Conservation (phyloP, 2,797 vertebrate genomes). For the Gymnoscopelus microlampas region DNA sequence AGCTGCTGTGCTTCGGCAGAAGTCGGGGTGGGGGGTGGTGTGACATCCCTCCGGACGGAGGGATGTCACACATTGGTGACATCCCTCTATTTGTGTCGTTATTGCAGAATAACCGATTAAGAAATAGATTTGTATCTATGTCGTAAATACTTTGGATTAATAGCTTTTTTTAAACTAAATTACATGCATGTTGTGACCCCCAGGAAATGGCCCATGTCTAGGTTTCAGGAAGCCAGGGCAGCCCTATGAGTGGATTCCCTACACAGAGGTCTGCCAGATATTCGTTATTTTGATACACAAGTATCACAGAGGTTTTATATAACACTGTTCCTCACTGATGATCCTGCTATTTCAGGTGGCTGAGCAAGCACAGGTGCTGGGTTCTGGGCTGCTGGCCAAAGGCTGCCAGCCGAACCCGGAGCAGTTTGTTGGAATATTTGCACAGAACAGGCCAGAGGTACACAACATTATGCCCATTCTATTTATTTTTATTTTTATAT, state of each 20-base stretch:
- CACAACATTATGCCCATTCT: not conserved
- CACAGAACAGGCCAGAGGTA: constrained; percentile 86
- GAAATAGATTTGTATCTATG: too few species aligned
- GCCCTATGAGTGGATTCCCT: constrained; percentile 85
- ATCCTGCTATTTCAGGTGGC: constrained; percentile 70
- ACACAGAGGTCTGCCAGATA: constrained; percentile 73
- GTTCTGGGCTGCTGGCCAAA: constrained; percentile 81
- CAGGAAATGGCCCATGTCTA: constrained; percentile 80
- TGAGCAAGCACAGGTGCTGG: constrained; percentile 79
- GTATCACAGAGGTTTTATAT: not conserved
- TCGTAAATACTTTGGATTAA: too few species aligned
- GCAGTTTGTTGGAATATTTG: constrained; percentile 83
- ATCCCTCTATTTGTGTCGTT: too few species aligned
- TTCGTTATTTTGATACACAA: not conserved
- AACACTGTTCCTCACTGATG: constrained; percentile 1
- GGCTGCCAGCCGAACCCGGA: constrained; percentile 79
- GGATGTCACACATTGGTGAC: too few species aligned
- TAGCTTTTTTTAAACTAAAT: too few species aligned
- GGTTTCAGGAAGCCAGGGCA: constrained; percentile 81
- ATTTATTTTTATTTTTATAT: not conserved
- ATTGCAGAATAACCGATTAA: too few species aligned
- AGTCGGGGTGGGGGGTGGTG: too few species aligned
- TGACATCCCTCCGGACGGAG: too few species aligned
- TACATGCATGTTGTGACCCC: not conserved
- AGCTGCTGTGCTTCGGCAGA: constrained; percentile 5